Evolutionary conservation across 2,888 invertebrate species (phyloP), one percentile per base, ranked within the genome.

Genomic region (Latheticus oryzae): DNA sequence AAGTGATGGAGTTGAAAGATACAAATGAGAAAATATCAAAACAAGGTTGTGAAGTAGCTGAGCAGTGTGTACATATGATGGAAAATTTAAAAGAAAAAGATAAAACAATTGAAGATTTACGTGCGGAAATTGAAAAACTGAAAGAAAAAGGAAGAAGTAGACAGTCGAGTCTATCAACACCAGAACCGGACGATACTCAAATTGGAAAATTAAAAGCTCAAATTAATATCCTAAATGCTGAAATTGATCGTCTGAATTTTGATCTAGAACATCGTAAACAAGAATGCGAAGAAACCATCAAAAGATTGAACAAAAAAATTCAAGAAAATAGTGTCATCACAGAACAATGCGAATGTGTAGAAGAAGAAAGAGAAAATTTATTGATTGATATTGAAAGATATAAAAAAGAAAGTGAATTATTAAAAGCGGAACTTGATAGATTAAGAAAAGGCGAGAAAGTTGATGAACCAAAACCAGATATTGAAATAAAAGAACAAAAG

Each of bases 1-100:
- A 77, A 45, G 62, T 72, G 7, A 60, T 61, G 2, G 61, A 65
- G 28, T 57, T 75, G 13, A 72, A 73, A 56, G 54, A 51, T 3
- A 60, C 62, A 9, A 63, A 63, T 30, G 57, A 54, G 1, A 45
- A 42, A 5, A 40, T 63, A n/a, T 42, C 57, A 11, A 48, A 35
- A 23, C 33, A 45, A 17, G 13, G 54, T 13, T 8, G 52, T 15
- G 48, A 48, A 11, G 15, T 52, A 5, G 28, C 24, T 12, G 28
- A 19, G 5, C 11, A 32, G 16, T 17, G 12, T 13, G 47, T 12
- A 15, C 30, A 17, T 4, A n/a, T 43, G 7, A 30, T 28, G 13
- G 7, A 51, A 5, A 8, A 3, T 26, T 23, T 24, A 3, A 28
- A 13, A 3, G 47, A 50, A 11, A 58, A 42, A 19, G 42, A 53